Evolutionary conservation across 2,113 vertebrate genomes (phyloP).

Genomic region (Erinaceus europaeus): DNA sequence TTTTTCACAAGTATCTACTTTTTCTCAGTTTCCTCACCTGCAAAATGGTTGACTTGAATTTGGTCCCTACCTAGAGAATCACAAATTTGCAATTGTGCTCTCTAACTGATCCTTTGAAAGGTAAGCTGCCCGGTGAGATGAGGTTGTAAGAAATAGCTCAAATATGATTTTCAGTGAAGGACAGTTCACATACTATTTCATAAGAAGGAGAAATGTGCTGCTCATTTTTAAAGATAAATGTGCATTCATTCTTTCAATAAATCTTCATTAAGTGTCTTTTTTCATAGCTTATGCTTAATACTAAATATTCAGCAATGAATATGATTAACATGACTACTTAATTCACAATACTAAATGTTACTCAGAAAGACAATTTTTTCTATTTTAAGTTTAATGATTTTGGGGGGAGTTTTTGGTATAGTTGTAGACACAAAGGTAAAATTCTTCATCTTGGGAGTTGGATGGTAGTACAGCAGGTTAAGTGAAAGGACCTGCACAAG

Average conservation of each 20-base stretch:
- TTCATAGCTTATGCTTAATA: neutral
- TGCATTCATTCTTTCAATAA: neutral
- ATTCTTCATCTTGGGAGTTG: no score
- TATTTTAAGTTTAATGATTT: neutral
- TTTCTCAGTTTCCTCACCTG: slow-evolving; percentile 57
- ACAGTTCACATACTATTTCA: neutral
- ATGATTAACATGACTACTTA: neutral
- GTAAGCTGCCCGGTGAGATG: slow-evolving; percentile 1
- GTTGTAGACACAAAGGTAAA: no score
- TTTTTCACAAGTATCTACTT: slow-evolving; percentile 56
- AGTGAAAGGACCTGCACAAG: no score
- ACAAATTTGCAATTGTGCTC: slow-evolving; percentile 11
- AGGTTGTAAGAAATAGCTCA: no score
- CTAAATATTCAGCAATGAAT: neutral
- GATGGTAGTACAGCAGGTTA: no score
- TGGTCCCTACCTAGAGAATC: neutral
- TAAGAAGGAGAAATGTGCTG: no score
- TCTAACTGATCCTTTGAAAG: neutral
- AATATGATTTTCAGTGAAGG: slow-evolving; percentile 23
- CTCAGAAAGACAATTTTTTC: neutral
- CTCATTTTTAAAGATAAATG: slow-evolving; percentile 1
- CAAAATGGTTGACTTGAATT: slow-evolving; percentile 48
- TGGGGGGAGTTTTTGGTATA: no score
- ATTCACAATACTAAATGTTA: neutral
- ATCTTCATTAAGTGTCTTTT: neutral